Evolutionary conservation across 2,113 vertebrate genomes (phyloP).

Genomic region (Promerops cafer): DNA sequence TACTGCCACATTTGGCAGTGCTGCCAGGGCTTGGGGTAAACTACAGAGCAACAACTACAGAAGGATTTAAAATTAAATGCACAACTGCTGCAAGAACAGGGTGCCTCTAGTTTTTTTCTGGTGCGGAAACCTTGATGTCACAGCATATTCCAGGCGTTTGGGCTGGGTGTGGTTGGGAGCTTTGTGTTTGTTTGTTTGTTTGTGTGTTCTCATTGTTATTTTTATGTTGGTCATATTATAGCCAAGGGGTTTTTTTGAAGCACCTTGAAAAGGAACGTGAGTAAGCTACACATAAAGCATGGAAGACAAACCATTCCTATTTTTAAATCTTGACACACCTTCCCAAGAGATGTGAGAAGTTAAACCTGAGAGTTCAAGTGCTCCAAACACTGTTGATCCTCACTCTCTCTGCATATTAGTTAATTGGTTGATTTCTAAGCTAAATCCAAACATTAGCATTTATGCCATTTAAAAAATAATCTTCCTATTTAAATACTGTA

Average conservation of each 20-base stretch:
- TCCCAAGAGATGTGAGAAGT: neutral
- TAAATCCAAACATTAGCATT: neutral
- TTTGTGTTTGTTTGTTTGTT: neutral
- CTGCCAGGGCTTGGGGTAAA: neutral
- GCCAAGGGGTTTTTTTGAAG: fast-evolving
- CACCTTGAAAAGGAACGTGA: neutral
- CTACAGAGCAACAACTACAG: neutral
- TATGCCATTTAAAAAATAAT: neutral
- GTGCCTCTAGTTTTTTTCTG: neutral
- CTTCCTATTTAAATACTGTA: neutral
- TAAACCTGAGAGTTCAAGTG: neutral
- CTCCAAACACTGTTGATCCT: neutral
- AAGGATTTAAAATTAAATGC: neutral
- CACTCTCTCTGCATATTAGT: neutral
- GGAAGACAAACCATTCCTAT: neutral
- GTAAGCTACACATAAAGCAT: neutral
- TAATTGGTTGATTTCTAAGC: neutral
- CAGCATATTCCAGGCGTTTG: neutral
- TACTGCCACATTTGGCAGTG: neutral
- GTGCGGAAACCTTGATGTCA: neutral
- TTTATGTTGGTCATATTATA: neutral
- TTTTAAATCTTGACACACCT: neutral
- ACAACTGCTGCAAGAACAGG: neutral
- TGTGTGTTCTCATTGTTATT: neutral
- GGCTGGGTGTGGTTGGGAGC: neutral